These are phyloP conservation scores for Lasioglossum baleicum DNA, from an alignment of 1,140 invertebrate genomes.

Conservation along the genomic window DNA sequence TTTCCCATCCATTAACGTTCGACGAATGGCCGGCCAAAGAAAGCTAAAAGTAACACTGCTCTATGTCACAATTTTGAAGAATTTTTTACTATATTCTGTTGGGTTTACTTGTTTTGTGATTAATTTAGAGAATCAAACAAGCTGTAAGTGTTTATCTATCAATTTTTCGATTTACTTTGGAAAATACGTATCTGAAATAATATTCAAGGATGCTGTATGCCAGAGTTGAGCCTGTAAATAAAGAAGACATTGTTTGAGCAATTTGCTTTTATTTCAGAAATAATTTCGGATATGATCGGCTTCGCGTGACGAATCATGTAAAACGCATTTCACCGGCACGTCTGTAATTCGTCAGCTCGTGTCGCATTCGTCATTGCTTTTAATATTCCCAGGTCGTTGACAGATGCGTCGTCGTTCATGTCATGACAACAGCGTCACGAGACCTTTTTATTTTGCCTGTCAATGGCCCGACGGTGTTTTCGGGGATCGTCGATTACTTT, in stretches of 20 bases:
- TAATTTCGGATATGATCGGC: no score
- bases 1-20: neutral
- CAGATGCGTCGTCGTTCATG: conserved; percentile 11
- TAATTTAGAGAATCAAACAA: no score
- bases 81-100: no score
- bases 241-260: no score
- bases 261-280: no score
- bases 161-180: no score
- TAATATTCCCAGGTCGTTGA: conserved; percentile 44
- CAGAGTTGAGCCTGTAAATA: no score
- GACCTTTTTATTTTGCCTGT: conserved; percentile 35
- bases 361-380: conserved; percentile 52
- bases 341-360: conserved; percentile 40
- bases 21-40: neutral
- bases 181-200: no score
- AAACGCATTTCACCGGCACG: conserved; percentile 28
- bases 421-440: conserved; percentile 22
- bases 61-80: neutral
- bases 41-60: neutral
- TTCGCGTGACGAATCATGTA: conserved; percentile 1
- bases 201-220: no score
- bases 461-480: conserved; percentile 6
- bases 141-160: no score
- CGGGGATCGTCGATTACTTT: conserved; percentile 5
- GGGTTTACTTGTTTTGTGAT: no score